Conservation (phyloP, 2,113 vertebrate species). For the Otocyon megalotis region DNA sequence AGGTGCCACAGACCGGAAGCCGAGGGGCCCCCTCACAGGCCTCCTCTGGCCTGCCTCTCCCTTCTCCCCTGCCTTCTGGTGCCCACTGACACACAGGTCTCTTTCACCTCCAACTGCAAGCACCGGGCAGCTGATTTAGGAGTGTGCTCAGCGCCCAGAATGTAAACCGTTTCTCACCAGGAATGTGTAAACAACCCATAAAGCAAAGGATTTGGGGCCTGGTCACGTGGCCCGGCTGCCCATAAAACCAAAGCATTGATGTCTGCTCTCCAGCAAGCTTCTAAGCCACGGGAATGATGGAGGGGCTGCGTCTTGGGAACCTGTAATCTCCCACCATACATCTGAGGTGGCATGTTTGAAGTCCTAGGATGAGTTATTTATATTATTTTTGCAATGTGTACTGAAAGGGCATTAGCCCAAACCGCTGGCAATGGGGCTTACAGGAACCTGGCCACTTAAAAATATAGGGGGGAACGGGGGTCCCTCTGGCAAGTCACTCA, state of each 20-base stretch:
- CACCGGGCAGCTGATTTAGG: conserved; percentile 96
- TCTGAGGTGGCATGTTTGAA: conserved; percentile 92
- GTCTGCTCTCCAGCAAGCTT: conserved; percentile 86
- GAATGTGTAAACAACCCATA: conserved; percentile 98
- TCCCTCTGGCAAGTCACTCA: neutral
- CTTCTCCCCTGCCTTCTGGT: conserved; percentile 85
- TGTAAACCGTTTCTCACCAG: conserved; percentile 95
- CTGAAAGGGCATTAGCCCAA: conserved; percentile 87
- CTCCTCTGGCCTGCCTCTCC: conserved; percentile 79
- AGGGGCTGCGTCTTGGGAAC: conserved; percentile 88
- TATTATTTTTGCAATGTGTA: conserved; percentile 86
- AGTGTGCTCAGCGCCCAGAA: conserved; percentile 91
- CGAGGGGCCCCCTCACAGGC: neutral
- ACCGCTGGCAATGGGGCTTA: conserved; percentile 44
- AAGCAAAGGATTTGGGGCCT: conserved; percentile 93
- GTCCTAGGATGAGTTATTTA: conserved; percentile 88
- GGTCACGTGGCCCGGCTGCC: conserved; percentile 91
- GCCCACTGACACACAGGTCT: conserved; percentile 90
- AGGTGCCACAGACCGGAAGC: conserved; percentile 60
- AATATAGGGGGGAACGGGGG: neutral
- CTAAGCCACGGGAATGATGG: conserved; percentile 85
- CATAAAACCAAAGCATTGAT: conserved; percentile 93
- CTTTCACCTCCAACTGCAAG: conserved; percentile 91
- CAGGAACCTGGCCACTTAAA: conserved; percentile 28
- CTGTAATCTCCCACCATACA: conserved; percentile 90